Base-by-base conservation (phyloP, 2,888 invertebrate species). In the Helleia helle region DNA sequence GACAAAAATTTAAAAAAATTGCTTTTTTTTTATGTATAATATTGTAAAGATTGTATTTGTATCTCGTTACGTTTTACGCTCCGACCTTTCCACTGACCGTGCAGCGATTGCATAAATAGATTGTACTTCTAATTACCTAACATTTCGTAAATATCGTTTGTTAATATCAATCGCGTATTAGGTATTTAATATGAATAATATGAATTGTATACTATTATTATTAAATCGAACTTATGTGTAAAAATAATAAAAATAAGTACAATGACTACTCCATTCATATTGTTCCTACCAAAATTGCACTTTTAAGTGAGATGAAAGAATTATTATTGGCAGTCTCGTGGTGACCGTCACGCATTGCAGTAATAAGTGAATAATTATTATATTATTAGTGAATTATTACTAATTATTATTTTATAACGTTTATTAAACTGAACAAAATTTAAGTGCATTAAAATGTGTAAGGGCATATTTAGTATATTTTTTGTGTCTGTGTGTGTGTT, bases 301-400 rank as follows among this genome's bases (percentile, higher is more conserved):
- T 74, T 72, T 79, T 70, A 79, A 73, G 65, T 67, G 63, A 69
- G 58, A 65, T 59, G 62, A 60, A 61, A 60, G 62, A 62, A 59
- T 56, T 56, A 59, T 56, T 62, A 57, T 48, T 50, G 49, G 53
- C 70, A 77, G 73, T 73, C 41, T 53, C 51, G 58, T 58, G 52
- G 52, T 52, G 55, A 58, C 59, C 52, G 56, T 43, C 43, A 57
- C 43, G 58, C 42, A 50, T 51, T 46, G 61, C 47, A 48, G 52
- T 14, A 11, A 31, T 24, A 29, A 9, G 6, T 8, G 15, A 39
- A 25, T 3, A 14, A 15, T 31, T 18, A 30, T 14, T 13, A 31
- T 31, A 17, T 15, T 15, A 15, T 29, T 7, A n/a, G n/a, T n/a
- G n/a, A n/a, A n/a, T n/a, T n/a, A n/a, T n/a, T n/a, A n/a, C n/a